Evolutionary conservation across 2,113 vertebrate genomes (phyloP), one percentile per base, ranked within the genome.

Genomic region (Lophura nycthemera): DNA sequence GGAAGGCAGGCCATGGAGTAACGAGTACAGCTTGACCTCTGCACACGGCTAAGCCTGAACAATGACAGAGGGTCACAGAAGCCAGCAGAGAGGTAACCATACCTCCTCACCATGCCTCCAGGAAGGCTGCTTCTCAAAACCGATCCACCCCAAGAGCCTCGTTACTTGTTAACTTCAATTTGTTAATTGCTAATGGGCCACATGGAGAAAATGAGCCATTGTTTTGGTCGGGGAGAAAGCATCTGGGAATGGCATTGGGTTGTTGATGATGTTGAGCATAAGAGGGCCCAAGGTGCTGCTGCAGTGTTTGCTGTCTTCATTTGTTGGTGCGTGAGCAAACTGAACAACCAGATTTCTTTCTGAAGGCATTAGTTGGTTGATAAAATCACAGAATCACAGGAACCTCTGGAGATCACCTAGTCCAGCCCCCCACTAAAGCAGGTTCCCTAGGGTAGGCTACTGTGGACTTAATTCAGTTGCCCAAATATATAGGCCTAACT

Each of bases 21-120:
- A 72, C 0, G 1, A 72, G 96, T 34, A 11, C 91, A 95, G 71
- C 66, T 75, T 87, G 95, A 94, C 96, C 61, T 5, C 86, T 79
- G 81, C 90, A 66, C 40, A 2, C 0, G 4, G 70, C 81, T 94
- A 27, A 74, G 47, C 86, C 74, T 16, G 63, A 91, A 95, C 95
- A 96, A 95, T 94, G 78, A 7, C 84, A 42, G 21, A 3, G 27
- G 43, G 45, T n/a, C 78, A 92, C 29, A 17, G 63, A 61, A 76
- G 8, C 18, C 21, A 42, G 13, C 1, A 0, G 8, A 70, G 8
- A 83, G 3, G 43, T 0, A 12, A 25, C 42, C 21, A 2, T 29
- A 71, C 25, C 56, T 90, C 60, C 30, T 40, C 56, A 14, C 5
- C 18, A 3, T 2, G 9, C 11, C 56, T 34, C 24, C 45, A 43